Percentiles rank a stretch among this genome's conserved stretches.
Evolutionary conservation across 2,113 vertebrate species (phyloP).

Genomic region (Albula goreensis): DNA sequence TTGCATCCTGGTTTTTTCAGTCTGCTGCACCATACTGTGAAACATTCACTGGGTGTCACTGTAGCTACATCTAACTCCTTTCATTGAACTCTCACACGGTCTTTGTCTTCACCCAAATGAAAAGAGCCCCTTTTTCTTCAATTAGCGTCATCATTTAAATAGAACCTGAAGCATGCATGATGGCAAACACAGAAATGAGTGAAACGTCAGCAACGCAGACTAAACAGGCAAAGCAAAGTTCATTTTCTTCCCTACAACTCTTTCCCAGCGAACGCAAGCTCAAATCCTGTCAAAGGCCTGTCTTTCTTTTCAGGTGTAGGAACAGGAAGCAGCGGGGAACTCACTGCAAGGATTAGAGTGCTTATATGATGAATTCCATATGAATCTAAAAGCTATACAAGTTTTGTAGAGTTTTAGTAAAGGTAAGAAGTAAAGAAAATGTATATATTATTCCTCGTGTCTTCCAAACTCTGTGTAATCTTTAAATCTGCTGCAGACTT

Average conservation of each 20-base stretch:
- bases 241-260: not conserved
- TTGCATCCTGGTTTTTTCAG: not conserved
- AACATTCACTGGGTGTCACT: constrained; percentile 5
- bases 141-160: not conserved
- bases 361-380: not conserved
- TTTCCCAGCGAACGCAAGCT: not conserved
- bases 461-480: too few relatives aligned
- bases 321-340: not conserved
- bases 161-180: not conserved
- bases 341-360: not conserved
- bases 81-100: not conserved
- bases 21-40: not conserved
- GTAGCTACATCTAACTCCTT: not conserved
- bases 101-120: not conserved
- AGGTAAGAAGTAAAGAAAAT: not conserved
- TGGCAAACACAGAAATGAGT: not conserved
- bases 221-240: not conserved
- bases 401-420: not conserved
- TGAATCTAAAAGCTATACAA: not conserved
- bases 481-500: too few relatives aligned
- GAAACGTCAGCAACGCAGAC: not conserved
- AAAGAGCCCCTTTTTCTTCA: not conserved
- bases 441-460: too few relatives aligned
- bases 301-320: not conserved
- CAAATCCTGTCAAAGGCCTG: not conserved